A percentile compares a stretch with the other conserved stretches of the same genome.
phyloP scores from a whole-genome alignment of 2,888 invertebrate species.

The Marronus borbonicus region DNA sequence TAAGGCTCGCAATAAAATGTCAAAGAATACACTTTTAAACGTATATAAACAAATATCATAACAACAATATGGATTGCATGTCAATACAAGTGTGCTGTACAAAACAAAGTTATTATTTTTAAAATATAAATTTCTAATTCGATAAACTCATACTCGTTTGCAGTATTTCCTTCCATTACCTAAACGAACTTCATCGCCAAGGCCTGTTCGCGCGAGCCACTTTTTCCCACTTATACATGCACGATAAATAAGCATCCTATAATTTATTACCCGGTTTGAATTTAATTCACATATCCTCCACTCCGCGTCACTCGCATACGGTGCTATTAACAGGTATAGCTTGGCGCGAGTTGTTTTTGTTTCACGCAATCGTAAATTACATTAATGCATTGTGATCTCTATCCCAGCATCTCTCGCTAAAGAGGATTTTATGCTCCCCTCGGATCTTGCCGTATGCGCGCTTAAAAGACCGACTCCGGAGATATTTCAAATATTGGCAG shows the following conservation, averaged over 20 bases:
- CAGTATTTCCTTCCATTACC: neutral
- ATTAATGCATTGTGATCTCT: slow-evolving; percentile 63
- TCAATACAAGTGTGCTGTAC: too few relatives aligned
- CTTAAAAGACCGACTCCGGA: slow-evolving; percentile 14
- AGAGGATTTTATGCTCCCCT: slow-evolving; percentile 14
- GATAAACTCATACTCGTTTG: too few relatives aligned
- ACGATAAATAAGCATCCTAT: slow-evolving; percentile 61
- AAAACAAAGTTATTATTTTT: too few relatives aligned
- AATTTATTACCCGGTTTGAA: slow-evolving; percentile 63
- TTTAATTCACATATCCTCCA: slow-evolving; percentile 64
- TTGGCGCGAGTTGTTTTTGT: slow-evolving; percentile 39
- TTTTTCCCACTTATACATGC: slow-evolving; percentile 45
- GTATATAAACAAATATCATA: too few relatives aligned
- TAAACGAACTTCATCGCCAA: slow-evolving; percentile 6
- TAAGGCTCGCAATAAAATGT: too few relatives aligned
- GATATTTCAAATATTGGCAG: slow-evolving; percentile 62
- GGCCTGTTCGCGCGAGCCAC: slow-evolving; percentile 16
- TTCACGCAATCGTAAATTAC: slow-evolving; percentile 62
- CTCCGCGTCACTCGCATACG: slow-evolving; percentile 58
- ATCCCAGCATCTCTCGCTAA: slow-evolving; percentile 52
- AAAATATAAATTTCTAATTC: too few relatives aligned
- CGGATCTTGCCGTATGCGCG: neutral
- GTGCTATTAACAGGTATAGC: slow-evolving; percentile 41
- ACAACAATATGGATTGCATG: too few relatives aligned
- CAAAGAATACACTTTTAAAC: too few relatives aligned